These are phyloP conservation scores for Cydia amplana DNA, from an alignment of 1,140 invertebrate species.

Conservation along the genomic window DNA sequence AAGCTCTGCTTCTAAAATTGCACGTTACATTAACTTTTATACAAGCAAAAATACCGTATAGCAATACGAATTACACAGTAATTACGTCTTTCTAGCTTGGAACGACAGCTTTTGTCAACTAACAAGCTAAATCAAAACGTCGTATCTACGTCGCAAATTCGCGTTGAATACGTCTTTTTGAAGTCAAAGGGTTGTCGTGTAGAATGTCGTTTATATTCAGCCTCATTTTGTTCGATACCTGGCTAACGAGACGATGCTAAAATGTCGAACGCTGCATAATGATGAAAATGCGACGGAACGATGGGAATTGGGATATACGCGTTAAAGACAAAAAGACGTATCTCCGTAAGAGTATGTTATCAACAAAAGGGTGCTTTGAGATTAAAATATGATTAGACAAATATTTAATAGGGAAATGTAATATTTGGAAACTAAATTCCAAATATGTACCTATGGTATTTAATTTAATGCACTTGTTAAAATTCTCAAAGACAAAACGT, in stretches of 20 bases:
- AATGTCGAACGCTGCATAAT: not conserved
- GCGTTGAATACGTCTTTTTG: not conserved
- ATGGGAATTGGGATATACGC: not conserved
- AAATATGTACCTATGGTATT: too few species aligned
- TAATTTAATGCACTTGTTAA: too few species aligned
- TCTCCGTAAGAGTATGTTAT: too few species aligned
- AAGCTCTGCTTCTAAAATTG: too few species aligned
- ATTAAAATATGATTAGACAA: too few species aligned
- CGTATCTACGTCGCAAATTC: not conserved
- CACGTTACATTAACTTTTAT: too few species aligned
- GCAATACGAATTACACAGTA: too few species aligned
- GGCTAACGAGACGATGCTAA: slow-evolving; percentile 3
- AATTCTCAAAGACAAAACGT: too few species aligned
- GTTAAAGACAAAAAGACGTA: too few species aligned
- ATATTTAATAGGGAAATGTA: not conserved
- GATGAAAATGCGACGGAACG: slow-evolving; percentile 4
- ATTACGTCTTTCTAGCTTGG: not conserved
- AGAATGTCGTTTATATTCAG: slow-evolving; percentile 1
- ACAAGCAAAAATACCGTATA: too few species aligned
- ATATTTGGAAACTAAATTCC: not conserved
- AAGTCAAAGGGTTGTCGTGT: not conserved
- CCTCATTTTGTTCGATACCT: slow-evolving; percentile 13
- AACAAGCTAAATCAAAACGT: not conserved
- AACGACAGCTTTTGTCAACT: not conserved
- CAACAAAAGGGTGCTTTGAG: too few species aligned